Conservation (phyloP, 2,797 vertebrate species). For the Myiothlypis coronata region DNA sequence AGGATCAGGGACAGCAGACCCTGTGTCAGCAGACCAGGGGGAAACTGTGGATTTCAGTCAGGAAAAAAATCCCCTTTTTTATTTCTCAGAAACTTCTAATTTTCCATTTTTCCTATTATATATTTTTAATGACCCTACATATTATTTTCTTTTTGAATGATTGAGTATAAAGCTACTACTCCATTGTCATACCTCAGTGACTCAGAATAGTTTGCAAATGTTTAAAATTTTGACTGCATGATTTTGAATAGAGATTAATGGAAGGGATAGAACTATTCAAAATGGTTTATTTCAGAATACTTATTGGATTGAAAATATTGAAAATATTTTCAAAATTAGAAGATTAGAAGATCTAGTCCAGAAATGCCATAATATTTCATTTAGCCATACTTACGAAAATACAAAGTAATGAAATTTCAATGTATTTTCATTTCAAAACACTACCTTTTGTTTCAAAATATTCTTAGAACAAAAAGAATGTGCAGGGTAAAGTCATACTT, state of each 20-base stretch:
- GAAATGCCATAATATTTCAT: constrained; percentile 1
- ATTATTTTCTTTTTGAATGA: neutral
- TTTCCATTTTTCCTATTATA: neutral
- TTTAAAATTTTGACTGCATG: neutral
- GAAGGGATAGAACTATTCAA: neutral
- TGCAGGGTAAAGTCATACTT: neutral
- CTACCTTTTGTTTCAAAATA: constrained; percentile 20
- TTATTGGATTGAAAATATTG: neutral
- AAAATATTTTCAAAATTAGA: constrained; percentile 29
- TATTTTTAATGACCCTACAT: neutral
- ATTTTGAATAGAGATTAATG: neutral
- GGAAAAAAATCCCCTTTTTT: neutral
- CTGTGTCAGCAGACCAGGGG: neutral
- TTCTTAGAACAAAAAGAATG: neutral
- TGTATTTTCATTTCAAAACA: constrained; percentile 38
- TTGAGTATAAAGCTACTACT: neutral
- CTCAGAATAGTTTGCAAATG: neutral
- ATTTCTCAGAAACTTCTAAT: neutral
- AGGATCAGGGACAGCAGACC: neutral
- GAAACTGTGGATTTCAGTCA: neutral
- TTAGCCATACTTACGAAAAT: neutral
- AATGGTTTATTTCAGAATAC: neutral
- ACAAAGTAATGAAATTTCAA: neutral
- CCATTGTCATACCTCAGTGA: neutral
- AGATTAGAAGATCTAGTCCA: neutral